phyloP scores from a whole-genome alignment of 1,140 invertebrate genomes.

The Cyphomyrmex costatus region DNA sequence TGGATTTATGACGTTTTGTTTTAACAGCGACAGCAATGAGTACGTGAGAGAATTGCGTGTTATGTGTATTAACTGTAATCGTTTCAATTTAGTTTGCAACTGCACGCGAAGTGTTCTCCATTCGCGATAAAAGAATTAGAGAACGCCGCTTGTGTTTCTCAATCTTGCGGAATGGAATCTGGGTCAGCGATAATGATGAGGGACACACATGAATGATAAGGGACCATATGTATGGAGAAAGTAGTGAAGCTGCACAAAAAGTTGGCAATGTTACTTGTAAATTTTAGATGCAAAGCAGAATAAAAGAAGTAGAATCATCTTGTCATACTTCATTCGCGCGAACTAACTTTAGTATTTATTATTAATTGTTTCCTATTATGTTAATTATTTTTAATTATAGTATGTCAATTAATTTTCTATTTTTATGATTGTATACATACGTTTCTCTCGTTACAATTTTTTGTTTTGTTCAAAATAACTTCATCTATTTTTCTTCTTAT shows the following conservation, averaged over 20 bases:
- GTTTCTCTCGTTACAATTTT: background rate
- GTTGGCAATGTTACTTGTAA: conserved; percentile 2
- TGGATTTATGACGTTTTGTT: background rate
- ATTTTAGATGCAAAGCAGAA: background rate
- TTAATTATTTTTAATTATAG: background rate
- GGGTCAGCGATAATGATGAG: conserved; percentile 16
- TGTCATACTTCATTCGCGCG: background rate
- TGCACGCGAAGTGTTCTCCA: background rate
- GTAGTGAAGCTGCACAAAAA: background rate
- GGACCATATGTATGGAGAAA: background rate
- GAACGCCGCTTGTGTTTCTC: background rate
- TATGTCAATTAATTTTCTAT: background rate
- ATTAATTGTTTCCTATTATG: background rate
- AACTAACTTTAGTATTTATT: conserved; percentile 4
- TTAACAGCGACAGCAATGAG: background rate
- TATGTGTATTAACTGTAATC: background rate
- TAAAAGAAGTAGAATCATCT: background rate
- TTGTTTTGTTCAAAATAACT: background rate
- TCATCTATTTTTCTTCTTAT: background rate
- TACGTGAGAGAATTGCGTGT: background rate
- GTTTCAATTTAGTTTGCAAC: background rate
- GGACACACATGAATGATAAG: conserved; percentile 21
- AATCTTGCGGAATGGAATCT: conserved; percentile 7
- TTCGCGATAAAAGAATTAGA: conserved; percentile 5
- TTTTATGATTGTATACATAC: background rate